Percentiles rank a stretch among this genome's conserved stretches.
These are phyloP conservation scores for roundworm (Caenorhabditis elegans) DNA, from an alignment of 1,140 invertebrate genomes.

Conservation along the genomic window DNA sequence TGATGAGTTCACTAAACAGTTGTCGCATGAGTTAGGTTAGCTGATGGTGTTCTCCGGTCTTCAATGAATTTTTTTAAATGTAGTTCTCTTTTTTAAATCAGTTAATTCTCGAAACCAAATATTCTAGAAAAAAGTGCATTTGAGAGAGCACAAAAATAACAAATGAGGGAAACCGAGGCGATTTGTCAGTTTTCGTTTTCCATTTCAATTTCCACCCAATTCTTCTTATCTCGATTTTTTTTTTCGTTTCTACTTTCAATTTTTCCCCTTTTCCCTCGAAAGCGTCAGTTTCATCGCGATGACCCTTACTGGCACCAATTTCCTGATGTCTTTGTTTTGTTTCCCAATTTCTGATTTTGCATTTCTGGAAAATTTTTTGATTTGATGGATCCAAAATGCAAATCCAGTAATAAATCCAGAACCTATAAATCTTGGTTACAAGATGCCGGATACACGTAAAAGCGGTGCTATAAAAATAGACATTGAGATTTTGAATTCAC, in stretches of 20 bases:
- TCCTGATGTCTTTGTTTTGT: background rate
- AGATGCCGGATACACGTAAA: too few species aligned
- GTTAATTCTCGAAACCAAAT: too few species aligned
- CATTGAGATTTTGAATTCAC: too few species aligned
- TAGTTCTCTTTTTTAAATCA: too few species aligned
- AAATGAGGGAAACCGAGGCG: background rate
- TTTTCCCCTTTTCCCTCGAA: background rate
- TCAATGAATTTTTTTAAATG: background rate
- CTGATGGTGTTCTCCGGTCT: background rate
- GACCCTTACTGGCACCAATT: background rate
- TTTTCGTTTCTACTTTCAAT: slow-evolving; percentile 14
- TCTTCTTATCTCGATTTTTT: slow-evolving; percentile 14
- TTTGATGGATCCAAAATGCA: too few species aligned
- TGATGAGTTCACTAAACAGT: background rate
- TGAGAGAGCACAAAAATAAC: background rate
- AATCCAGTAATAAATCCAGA: too few species aligned
- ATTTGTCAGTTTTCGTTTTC: slow-evolving; percentile 6
- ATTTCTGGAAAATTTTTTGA: background rate
- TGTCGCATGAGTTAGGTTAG: too few species aligned
- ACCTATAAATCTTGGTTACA: background rate
- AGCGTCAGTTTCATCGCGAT: background rate
- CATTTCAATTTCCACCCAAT: background rate
- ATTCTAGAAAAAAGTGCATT: too few species aligned
- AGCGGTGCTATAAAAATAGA: too few species aligned
- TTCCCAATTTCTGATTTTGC: background rate